Evolutionary conservation across 2,888 invertebrate species (phyloP).

Genomic region (Dicyrtoma fusca): DNA sequence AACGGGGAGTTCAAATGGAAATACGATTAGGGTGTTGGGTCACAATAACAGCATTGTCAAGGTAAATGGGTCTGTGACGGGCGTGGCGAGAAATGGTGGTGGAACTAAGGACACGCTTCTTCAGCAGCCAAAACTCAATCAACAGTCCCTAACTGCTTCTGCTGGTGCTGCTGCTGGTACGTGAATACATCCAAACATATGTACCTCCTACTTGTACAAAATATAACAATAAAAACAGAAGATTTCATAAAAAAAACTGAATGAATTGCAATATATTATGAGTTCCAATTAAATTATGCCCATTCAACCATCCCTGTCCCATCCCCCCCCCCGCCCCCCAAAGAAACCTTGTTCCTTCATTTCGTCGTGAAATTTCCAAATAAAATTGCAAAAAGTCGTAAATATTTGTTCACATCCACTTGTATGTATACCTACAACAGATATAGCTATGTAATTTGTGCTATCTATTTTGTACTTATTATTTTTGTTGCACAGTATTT

Average conservation of each 20-base stretch:
- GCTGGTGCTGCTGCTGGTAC: conserved; percentile 41
- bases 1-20: conserved; percentile 41
- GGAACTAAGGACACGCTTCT: conserved; percentile 39
- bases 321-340: too few species aligned
- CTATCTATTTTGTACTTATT: too few species aligned
- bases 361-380: too few species aligned
- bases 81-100: conserved; percentile 28
- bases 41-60: conserved; percentile 33
- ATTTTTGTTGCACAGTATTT: too few species aligned
- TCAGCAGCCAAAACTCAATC: conserved; percentile 42
- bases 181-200: background rate
- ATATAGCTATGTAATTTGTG: too few species aligned
- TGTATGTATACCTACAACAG: too few species aligned
- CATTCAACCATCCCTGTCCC: too few species aligned
- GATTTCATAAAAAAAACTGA: background rate
- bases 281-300: too few species aligned
- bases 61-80: conserved; percentile 26
- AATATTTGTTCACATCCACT: too few species aligned
- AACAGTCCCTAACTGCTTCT: conserved; percentile 46
- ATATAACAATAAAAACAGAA: background rate
- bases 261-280: too few species aligned
- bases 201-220: background rate
- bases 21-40: conserved; percentile 30
- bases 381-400: too few species aligned
- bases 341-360: too few species aligned